A percentile compares a stretch with the other conserved stretches of the same genome.
Conservation (phyloP, 2,888 invertebrate genomes). For the Pharmacophagus antenor region DNA sequence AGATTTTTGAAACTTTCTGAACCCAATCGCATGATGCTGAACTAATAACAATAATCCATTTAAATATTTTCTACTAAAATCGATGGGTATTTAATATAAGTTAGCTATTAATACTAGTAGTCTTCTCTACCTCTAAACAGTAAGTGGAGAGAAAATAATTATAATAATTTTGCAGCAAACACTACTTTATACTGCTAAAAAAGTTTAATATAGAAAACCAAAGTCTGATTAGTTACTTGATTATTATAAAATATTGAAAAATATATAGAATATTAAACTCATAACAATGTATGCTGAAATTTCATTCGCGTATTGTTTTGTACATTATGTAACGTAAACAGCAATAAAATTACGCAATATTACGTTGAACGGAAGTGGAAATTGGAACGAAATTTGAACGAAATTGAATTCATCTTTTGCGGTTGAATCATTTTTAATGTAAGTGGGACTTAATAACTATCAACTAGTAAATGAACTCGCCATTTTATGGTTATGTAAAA, state of each 20-base stretch:
- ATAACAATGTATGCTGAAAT: background rate
- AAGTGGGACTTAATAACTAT: slow-evolving; percentile 12
- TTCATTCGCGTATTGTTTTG: slow-evolving; percentile 16
- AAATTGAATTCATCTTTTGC: slow-evolving; percentile 23
- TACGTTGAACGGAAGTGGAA: slow-evolving; percentile 12
- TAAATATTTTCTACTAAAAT: no score
- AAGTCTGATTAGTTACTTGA: background rate
- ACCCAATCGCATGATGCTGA: no score
- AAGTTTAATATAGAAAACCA: background rate
- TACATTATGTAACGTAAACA: slow-evolving; percentile 18
- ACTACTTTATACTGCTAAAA: background rate
- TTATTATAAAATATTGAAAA: background rate
- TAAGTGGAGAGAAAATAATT: no score
- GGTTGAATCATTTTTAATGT: slow-evolving; percentile 21
- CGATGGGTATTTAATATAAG: no score
- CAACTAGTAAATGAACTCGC: slow-evolving; percentile 11
- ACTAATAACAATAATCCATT: no score
- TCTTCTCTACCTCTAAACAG: no score
- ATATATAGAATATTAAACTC: background rate
- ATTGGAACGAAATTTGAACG: slow-evolving; percentile 9
- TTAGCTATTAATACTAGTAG: no score
- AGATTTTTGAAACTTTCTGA: no score
- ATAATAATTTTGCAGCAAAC: no score
- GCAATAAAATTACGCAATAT: slow-evolving; percentile 9
- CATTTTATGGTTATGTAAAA: slow-evolving; percentile 10